phyloP scores from a whole-genome alignment of 2,113 vertebrate genomes.

The Ochotona curzoniae region DNA sequence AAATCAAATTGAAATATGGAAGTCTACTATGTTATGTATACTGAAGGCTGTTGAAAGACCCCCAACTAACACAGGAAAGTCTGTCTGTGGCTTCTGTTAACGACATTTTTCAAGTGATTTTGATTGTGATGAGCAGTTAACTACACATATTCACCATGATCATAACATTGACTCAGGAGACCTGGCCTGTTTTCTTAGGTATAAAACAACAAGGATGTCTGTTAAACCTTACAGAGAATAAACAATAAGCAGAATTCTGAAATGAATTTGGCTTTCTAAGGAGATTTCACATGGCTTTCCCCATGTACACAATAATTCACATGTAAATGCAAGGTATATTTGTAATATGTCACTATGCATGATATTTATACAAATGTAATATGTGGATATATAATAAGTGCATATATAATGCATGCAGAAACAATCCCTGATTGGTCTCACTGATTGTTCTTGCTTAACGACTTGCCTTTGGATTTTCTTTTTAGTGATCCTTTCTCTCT shows the following conservation, averaged over 20 bases:
- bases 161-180: conserved; percentile 10
- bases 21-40: background rate
- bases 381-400: background rate
- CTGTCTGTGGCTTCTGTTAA: background rate
- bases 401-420: background rate
- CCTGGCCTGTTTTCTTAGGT: conserved; percentile 7
- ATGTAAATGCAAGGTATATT: background rate
- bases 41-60: background rate
- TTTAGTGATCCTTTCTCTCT: background rate
- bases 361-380: background rate
- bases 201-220: conserved; percentile 19
- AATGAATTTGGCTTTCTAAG: background rate
- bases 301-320: background rate
- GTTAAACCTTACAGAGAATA: conserved; percentile 35
- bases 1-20: background rate
- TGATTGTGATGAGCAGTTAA: conserved; percentile 19
- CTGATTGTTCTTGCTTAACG: background rate
- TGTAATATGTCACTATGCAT: background rate
- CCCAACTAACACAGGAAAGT: background rate
- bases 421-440: background rate
- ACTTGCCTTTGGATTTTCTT: background rate
- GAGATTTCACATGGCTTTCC: background rate
- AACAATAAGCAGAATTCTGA: background rate
- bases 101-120: conserved; percentile 65
- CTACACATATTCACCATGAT: conserved; percentile 53